Percentiles rank a stretch among this genome's conserved stretches.
phyloP scores from a whole-genome alignment of 2,113 vertebrate genomes.

The Salminus brasiliensis region DNA sequence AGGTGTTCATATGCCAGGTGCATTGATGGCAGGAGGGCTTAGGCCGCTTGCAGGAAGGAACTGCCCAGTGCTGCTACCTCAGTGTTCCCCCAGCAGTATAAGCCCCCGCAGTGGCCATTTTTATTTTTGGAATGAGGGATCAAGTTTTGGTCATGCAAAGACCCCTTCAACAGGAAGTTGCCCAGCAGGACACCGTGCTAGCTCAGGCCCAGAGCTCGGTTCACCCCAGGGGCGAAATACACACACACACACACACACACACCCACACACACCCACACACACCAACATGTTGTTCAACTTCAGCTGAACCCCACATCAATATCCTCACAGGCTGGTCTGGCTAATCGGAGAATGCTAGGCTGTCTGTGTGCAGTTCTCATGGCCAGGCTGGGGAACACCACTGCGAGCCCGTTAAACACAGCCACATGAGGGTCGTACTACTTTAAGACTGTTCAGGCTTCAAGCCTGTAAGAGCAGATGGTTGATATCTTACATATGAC shows the following conservation, averaged over 20 bases:
- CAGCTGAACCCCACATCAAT: conserved; percentile 42
- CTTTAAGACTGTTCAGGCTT: conserved; percentile 26
- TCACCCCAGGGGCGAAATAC: conserved; percentile 15
- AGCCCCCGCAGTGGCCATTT: conserved; percentile 64
- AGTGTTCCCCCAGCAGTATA: conserved; percentile 51
- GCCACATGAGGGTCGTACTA: conserved; percentile 36
- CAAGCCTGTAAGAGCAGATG: conserved; percentile 1
- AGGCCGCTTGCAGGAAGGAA: conserved; percentile 62
- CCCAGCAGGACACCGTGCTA: conserved; percentile 58
- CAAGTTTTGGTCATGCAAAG: conserved; percentile 67
- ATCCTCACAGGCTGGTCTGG: conserved; percentile 33
- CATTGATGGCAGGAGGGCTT: not conserved
- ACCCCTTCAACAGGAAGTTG: conserved; percentile 75
- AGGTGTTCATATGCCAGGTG: not conserved
- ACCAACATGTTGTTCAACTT: conserved; percentile 41
- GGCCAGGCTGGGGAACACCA: conserved; percentile 20
- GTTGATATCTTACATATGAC: conserved; percentile 12
- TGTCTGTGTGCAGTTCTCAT: conserved; percentile 30
- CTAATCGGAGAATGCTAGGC: conserved; percentile 28
- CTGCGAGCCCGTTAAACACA: conserved; percentile 44
- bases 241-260: conserved; percentile 30
- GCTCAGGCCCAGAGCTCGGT: conserved; percentile 5
- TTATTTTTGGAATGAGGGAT: conserved; percentile 74
- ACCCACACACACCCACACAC: not conserved
- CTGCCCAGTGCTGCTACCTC: conserved; percentile 57